Evolutionary conservation across 2,888 invertebrate species (phyloP), one percentile per base, ranked within the genome.

Genomic region (Hypolimnas misippus): DNA sequence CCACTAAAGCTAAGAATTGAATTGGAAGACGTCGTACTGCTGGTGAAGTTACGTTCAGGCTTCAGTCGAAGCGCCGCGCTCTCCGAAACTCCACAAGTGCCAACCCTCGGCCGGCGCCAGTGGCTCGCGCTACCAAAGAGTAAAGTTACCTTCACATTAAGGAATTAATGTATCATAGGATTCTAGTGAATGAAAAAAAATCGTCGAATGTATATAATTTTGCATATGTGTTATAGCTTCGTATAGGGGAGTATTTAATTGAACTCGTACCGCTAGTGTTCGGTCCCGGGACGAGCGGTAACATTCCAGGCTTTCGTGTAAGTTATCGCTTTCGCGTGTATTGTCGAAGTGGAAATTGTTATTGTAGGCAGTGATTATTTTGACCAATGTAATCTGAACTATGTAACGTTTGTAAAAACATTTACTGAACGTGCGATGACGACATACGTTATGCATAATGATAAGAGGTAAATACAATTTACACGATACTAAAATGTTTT

Each of bases 401-500:
- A 86, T 90, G 84, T 90, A 89, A 87, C 84, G 88, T 86, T 89
- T 90, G 91, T 90, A 87, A 87, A 89, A 84, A 87, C 86, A 65
- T 59, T 87, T 86, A 86, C 86, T 86, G 76, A 79, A 81, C 76
- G 79, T 86, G 87, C 86, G 81, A 82, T 79, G 82, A 85, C 85
- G 84, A 79, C 83, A 77, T 85, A 81, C 82, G 88, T 87, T 84
- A 74, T 84, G 89, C 89, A 84, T 89, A 80, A 85, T 83, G 87
- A 82, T 90, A 89, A 87, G 83, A 87, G 81, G 90, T 92, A 92
- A 92, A 92, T 92, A 91, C 90, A 90, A 90, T 91, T 91, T 91
- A 91, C 91, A 91, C 89, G 81, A 90, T 85, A 87, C 71, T 70
- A 69, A 21, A 54, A 2, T 7, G 33, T 19, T 57, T 79, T 73